phyloP scores from a whole-genome alignment of 2,113 vertebrate genomes.

The Pitta sordida region DNA sequence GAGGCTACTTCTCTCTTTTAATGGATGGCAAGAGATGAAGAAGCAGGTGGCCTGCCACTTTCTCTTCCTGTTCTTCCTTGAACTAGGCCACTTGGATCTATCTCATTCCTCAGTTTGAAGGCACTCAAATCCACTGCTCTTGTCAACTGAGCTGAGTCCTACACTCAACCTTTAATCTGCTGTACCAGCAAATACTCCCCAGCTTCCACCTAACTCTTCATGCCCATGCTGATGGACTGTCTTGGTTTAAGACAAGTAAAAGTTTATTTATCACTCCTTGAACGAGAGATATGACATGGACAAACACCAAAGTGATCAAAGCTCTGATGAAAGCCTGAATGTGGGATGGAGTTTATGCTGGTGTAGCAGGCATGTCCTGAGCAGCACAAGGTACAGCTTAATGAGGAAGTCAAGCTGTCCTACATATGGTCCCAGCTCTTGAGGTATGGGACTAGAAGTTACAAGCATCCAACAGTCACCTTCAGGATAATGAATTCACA shows the following conservation, averaged over 20 bases:
- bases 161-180: not conserved
- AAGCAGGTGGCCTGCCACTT: not conserved
- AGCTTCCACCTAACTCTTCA: accelerated
- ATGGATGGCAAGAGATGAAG: not conserved
- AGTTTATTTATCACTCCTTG: too few relatives aligned
- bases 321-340: accelerated
- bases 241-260: too few relatives aligned
- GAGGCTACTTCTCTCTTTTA: not conserved
- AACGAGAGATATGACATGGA: too few relatives aligned
- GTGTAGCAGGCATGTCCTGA: not conserved
- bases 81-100: not conserved
- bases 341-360: accelerated
- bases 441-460: not conserved
- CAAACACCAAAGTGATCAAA: not conserved
- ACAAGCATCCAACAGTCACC: not conserved
- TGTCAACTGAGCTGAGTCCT: not conserved
- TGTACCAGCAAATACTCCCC: accelerated
- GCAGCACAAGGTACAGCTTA: not conserved
- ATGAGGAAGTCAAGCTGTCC: not conserved
- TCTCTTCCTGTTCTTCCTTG: not conserved
- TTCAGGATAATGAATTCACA: not conserved
- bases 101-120: not conserved
- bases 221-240: not conserved
- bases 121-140: not conserved
- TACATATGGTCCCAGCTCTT: not conserved